phyloP scores from a whole-genome alignment of 2,113 vertebrate genomes.

The Strix aluco region DNA sequence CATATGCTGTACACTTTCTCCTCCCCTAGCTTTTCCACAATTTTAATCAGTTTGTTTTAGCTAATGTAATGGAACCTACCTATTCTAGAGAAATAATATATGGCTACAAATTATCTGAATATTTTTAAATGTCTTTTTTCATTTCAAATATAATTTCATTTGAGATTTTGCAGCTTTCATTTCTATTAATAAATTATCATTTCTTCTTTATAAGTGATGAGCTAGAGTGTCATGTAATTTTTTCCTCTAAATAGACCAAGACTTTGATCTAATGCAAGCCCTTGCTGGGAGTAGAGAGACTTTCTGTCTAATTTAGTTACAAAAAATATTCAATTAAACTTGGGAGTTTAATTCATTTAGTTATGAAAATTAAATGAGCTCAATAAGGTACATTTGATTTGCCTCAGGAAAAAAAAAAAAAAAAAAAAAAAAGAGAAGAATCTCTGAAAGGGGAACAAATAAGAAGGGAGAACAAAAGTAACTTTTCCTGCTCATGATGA shows the following conservation, averaged over 20 bases:
- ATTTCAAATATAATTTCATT: slow-evolving; percentile 51
- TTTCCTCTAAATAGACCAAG: slow-evolving; percentile 18
- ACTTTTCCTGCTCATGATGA: neutral
- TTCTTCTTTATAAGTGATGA: slow-evolving; percentile 23
- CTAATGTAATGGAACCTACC: neutral
- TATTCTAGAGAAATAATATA: slow-evolving; percentile 22
- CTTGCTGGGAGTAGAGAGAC: neutral
- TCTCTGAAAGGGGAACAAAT: slow-evolving; percentile 47
- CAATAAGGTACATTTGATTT: slow-evolving; percentile 56
- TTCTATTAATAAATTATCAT: slow-evolving; percentile 13
- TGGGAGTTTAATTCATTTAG: slow-evolving; percentile 68
- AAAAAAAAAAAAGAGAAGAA: neutral
- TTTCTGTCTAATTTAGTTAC: slow-evolving; percentile 58
- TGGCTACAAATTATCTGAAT: slow-evolving; percentile 12
- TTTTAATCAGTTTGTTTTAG: slow-evolving; percentile 41
- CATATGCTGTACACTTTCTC: neutral
- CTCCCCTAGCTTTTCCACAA: neutral
- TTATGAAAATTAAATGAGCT: slow-evolving; percentile 74
- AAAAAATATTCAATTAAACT: slow-evolving; percentile 70
- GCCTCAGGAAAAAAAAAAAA: neutral
- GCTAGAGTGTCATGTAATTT: slow-evolving; percentile 28
- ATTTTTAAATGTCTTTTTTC: slow-evolving; percentile 25
- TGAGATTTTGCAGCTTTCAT: slow-evolving; percentile 48
- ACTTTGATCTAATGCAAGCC: slow-evolving; percentile 27
- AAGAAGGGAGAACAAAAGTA: slow-evolving; percentile 37